These are phyloP conservation scores for Aleiodes alternator DNA, from an alignment of 2,888 invertebrate genomes.

Conservation along the genomic window DNA sequence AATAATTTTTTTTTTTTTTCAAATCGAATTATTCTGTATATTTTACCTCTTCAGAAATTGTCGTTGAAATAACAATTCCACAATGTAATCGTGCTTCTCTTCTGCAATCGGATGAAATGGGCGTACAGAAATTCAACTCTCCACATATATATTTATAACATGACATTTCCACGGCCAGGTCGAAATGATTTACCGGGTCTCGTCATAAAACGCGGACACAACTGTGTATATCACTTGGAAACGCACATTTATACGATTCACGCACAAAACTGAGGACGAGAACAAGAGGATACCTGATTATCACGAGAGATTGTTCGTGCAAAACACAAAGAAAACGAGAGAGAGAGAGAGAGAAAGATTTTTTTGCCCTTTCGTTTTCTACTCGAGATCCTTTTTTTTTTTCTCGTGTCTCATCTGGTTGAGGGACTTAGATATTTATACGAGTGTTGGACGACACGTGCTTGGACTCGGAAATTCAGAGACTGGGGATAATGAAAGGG, in stretches of 20 bases:
- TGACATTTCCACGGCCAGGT: constrained; percentile 65
- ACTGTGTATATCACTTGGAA: constrained; percentile 38
- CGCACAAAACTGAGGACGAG: constrained; percentile 53
- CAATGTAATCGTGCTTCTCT: constrained; percentile 14
- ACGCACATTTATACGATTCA: constrained; percentile 38
- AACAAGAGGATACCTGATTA: constrained; percentile 73
- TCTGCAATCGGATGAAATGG: constrained; percentile 56
- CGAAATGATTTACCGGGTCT: constrained; percentile 72
- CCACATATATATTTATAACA: constrained; percentile 51
- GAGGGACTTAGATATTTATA: constrained; percentile 56
- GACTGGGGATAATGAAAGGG: constrained; percentile 14
- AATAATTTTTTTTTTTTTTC: too few relatives aligned
- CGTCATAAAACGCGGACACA: constrained; percentile 69
- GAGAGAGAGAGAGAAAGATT: too few relatives aligned
- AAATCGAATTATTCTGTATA: too few relatives aligned
- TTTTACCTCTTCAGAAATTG: constrained; percentile 40
- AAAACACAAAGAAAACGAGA: constrained; percentile 59
- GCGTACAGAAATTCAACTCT: constrained; percentile 59
- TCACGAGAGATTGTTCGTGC: constrained; percentile 70
- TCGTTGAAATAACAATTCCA: constrained; percentile 59
- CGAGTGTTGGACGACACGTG: constrained; percentile 59
- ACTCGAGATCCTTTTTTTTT: neutral
- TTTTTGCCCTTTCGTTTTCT: constrained; percentile 38
- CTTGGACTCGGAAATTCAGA: constrained; percentile 62
- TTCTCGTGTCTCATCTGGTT: constrained; percentile 48